Percentiles rank a stretch among this genome's conserved stretches.
Evolutionary conservation across 2,888 invertebrate genomes (phyloP).

Genomic region (Strigamia transsilvanica): DNA sequence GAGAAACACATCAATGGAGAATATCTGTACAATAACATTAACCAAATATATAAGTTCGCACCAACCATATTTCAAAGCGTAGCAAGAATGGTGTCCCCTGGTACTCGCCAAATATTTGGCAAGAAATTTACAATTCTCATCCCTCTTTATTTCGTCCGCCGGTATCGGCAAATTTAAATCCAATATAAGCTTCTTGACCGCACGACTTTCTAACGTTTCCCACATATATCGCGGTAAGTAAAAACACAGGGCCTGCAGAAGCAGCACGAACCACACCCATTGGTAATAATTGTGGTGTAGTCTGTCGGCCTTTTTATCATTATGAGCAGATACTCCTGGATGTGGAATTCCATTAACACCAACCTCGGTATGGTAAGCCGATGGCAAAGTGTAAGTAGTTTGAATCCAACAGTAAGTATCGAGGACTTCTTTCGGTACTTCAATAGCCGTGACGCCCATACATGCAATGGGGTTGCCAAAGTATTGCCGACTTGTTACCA

Average conservation of each 20-base stretch:
- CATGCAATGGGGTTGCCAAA: slow-evolving; percentile 60
- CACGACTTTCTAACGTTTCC: slow-evolving; percentile 61
- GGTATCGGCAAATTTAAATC: slow-evolving; percentile 45
- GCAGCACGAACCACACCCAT: slow-evolving; percentile 64
- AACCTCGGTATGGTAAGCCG: slow-evolving; percentile 56
- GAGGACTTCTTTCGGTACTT: slow-evolving; percentile 85
- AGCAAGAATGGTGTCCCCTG: slow-evolving; percentile 57
- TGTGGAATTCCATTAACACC: slow-evolving; percentile 64
- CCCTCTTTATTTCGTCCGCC: slow-evolving; percentile 52
- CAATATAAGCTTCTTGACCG: slow-evolving; percentile 34
- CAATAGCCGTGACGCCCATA: slow-evolving; percentile 46
- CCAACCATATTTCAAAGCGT: slow-evolving; percentile 60
- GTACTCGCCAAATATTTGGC: slow-evolving; percentile 58
- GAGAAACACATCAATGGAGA: slow-evolving; percentile 60
- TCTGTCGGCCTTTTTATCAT: slow-evolving; percentile 65
- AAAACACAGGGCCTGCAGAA: slow-evolving; percentile 62
- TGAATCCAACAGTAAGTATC: slow-evolving; percentile 93
- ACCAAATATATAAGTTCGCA: slow-evolving; percentile 61
- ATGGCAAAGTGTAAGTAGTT: slow-evolving; percentile 88
- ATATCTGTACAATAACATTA: slow-evolving; percentile 61
- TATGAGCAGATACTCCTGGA: slow-evolving; percentile 69
- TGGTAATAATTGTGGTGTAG: slow-evolving; percentile 62
- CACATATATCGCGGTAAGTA: slow-evolving; percentile 61
- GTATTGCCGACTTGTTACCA: slow-evolving; percentile 59
- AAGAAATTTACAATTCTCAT: slow-evolving; percentile 64